Conservation (phyloP, 2,113 vertebrate species). For the Sapayoa aenigma region DNA sequence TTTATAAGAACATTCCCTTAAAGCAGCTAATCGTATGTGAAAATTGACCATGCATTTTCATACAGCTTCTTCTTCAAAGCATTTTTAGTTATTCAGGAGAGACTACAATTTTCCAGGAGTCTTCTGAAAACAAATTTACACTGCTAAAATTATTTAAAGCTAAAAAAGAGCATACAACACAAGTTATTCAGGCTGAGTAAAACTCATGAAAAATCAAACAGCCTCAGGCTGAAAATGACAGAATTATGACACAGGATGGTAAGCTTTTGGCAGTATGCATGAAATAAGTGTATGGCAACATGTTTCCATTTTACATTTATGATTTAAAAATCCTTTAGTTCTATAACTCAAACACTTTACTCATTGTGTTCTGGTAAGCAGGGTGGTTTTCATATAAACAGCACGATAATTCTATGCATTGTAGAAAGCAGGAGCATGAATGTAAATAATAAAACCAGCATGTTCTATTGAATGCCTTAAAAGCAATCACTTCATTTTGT, state of each 20-base stretch:
- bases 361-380: conserved; percentile 21
- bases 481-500: not conserved
- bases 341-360: conserved; percentile 15
- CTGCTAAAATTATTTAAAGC: conserved; percentile 50
- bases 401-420: not conserved
- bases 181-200: conserved; percentile 21
- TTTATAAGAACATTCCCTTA: conserved; percentile 28
- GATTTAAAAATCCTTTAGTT: conserved; percentile 29
- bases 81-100: conserved; percentile 37
- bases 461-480: not conserved
- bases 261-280: conserved; percentile 37
- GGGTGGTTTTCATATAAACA: not conserved
- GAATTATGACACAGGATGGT: conserved; percentile 29
- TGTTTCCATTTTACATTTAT: conserved; percentile 36
- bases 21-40: not conserved
- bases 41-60: not conserved
- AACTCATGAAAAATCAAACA: conserved; percentile 39
- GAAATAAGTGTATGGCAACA: not conserved
- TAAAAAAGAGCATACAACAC: conserved; percentile 39
- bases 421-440: conserved; percentile 8
- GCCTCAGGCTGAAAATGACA: conserved; percentile 43
- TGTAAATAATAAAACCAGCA: conserved; percentile 7
- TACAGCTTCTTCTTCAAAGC: conserved; percentile 22
- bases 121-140: conserved; percentile 53
- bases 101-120: conserved; percentile 2